Percentiles rank a stretch among this genome's conserved stretches.
phyloP scores from a whole-genome alignment of 2,113 vertebrate genomes.

The Castor canadensis region DNA sequence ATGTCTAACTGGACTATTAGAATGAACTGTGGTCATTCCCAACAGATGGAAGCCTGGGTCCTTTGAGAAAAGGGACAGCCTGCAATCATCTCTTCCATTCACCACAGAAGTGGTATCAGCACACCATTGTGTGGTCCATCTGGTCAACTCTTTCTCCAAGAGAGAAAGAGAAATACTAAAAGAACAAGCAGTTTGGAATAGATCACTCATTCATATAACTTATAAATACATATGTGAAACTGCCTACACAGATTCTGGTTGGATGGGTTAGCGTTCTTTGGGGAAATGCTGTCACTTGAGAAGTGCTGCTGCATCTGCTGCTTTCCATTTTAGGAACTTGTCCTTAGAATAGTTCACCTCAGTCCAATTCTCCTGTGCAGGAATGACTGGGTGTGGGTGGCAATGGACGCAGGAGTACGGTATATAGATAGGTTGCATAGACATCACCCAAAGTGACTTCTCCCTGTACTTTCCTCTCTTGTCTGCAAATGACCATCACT shows the following conservation, averaged over 20 bases:
- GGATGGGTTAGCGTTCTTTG: neutral
- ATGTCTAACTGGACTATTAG: neutral
- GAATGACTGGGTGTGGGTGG: neutral
- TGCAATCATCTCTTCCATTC: constrained; percentile 46
- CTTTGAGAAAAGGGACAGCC: constrained; percentile 41
- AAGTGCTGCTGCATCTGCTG: constrained; percentile 47
- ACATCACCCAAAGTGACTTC: neutral
- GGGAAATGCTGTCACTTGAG: constrained; percentile 48
- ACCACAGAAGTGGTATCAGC: neutral
- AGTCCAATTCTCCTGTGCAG: neutral
- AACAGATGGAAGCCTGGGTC: constrained; percentile 72
- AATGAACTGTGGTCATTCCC: constrained; percentile 40
- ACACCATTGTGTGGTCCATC: constrained; percentile 53
- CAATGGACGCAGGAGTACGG: neutral
- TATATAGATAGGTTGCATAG: neutral
- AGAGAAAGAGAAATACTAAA: neutral
- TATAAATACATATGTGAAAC: constrained; percentile 43
- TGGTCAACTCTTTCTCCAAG: constrained; percentile 41
- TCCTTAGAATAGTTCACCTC: constrained; percentile 34
- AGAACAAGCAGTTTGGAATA: constrained; percentile 55
- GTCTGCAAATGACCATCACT: neutral
- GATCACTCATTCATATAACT: constrained; percentile 29
- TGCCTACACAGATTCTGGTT: constrained; percentile 55
- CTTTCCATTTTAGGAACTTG: constrained; percentile 32
- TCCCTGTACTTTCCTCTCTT: neutral